These are phyloP conservation scores for Leptothorax acervorum DNA, from an alignment of 2,888 invertebrate species.

Conservation along the genomic window DNA sequence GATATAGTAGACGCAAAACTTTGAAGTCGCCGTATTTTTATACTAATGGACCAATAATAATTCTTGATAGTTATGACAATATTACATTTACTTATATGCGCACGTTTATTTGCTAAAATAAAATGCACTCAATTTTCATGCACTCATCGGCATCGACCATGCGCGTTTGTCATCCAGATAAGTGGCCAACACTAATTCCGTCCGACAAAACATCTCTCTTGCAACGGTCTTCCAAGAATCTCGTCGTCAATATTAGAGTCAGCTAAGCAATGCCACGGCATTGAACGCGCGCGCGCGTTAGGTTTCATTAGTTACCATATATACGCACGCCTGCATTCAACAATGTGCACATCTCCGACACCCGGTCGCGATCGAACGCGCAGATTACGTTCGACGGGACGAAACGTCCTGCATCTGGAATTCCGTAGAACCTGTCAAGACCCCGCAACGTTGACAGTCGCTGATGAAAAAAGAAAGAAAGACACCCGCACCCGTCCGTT, in stretches of 20 bases:
- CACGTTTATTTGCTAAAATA: not conserved
- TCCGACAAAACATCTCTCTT: not conserved
- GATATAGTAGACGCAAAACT: not conserved
- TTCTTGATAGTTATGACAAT: slow-evolving; percentile 13
- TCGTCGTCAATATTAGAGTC: slow-evolving; percentile 28
- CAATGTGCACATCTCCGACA: slow-evolving; percentile 28
- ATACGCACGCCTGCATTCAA: slow-evolving; percentile 33
- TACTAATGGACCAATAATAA: not conserved
- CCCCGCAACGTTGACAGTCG: slow-evolving; percentile 19
- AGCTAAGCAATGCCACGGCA: slow-evolving; percentile 37
- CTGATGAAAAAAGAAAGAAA: not conserved
- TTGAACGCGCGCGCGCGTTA: slow-evolving; percentile 22
- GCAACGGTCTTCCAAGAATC: slow-evolving; percentile 37
- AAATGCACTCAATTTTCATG: not conserved
- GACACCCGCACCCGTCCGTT: slow-evolving; percentile 35
- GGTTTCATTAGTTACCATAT: slow-evolving; percentile 42
- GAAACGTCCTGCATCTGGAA: slow-evolving; percentile 79
- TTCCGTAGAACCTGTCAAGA: slow-evolving; percentile 73
- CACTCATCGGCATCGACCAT: not conserved
- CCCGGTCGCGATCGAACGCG: slow-evolving; percentile 69
- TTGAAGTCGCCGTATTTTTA: not conserved
- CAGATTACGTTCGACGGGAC: slow-evolving; percentile 76
- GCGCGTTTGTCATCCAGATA: slow-evolving; percentile 8
- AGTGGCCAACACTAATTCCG: not conserved
- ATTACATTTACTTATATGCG: not conserved